phyloP scores from a whole-genome alignment of 2,113 vertebrate species.

The Myrmecobius fasciatus region DNA sequence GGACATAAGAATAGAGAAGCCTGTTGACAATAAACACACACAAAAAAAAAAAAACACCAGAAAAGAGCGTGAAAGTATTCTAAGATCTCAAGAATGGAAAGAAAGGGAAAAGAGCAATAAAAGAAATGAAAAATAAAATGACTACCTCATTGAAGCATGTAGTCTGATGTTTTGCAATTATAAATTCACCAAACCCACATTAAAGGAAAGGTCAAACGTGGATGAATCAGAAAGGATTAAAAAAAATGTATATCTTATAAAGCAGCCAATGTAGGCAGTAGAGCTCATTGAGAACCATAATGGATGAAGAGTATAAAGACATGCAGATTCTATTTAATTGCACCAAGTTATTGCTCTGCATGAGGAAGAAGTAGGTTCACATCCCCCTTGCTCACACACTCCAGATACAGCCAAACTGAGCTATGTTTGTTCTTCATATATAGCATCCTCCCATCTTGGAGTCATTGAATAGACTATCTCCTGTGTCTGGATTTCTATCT shows the following conservation, averaged over 20 bases:
- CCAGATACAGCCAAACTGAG: neutral
- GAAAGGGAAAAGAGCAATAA: neutral
- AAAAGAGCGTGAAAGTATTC: neutral
- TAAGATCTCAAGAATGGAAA: neutral
- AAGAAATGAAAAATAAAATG: neutral
- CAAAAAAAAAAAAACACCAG: neutral
- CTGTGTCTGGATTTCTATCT: neutral
- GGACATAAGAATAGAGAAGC: neutral
- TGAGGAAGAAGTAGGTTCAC: neutral
- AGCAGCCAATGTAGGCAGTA: neutral
- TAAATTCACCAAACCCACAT: neutral
- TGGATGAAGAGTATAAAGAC: neutral
- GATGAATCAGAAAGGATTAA: neutral
- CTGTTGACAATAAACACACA: neutral
- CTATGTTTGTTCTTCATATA: neutral
- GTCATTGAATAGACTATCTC: neutral
- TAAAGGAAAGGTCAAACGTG: slow-evolving; percentile 7
- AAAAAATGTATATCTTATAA: neutral
- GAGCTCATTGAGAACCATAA: neutral
- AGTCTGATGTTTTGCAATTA: neutral
- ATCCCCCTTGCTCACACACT: neutral
- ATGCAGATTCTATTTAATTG: neutral
- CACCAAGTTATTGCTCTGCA: neutral
- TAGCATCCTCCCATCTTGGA: neutral
- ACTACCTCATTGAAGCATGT: neutral